A percentile compares a stretch with the other conserved stretches of the same genome.
Evolutionary conservation across 1,140 invertebrate genomes (phyloP).

Genomic region (Batillaria attramentaria): DNA sequence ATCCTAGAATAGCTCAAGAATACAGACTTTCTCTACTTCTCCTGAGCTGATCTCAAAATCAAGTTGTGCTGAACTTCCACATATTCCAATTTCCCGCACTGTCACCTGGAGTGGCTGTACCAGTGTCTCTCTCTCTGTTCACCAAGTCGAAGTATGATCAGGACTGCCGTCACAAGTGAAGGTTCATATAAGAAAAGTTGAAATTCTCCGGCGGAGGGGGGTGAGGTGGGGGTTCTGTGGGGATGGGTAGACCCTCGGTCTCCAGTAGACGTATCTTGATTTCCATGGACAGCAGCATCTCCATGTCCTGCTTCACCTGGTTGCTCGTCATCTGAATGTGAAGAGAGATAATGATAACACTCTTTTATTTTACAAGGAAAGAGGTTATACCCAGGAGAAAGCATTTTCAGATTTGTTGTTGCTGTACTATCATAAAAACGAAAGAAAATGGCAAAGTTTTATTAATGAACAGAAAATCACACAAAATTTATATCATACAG

Average conservation of each 20-base stretch:
- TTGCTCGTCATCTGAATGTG: slow-evolving; percentile 90
- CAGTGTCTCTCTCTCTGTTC: too few relatives aligned
- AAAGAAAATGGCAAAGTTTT: too few relatives aligned
- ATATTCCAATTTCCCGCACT: background rate
- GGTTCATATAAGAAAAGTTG: slow-evolving; percentile 77
- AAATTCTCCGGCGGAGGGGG: slow-evolving; percentile 91
- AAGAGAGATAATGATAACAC: too few relatives aligned
- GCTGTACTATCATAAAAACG: too few relatives aligned
- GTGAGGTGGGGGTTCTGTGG: slow-evolving; percentile 90
- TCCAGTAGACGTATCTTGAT: slow-evolving; percentile 94
- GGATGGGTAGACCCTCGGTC: slow-evolving; percentile 94
- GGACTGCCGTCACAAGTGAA: slow-evolving; percentile 20
- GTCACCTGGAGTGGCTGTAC: too few relatives aligned
- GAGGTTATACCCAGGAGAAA: too few relatives aligned
- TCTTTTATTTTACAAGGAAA: too few relatives aligned
- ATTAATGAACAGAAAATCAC: too few relatives aligned
- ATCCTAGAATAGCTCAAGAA: background rate
- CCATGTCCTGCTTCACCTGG: slow-evolving; percentile 90
- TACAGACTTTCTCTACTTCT: background rate
- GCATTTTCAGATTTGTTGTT: too few relatives aligned
- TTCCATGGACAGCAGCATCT: slow-evolving; percentile 95
- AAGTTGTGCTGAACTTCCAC: background rate
- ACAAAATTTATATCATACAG: too few relatives aligned
- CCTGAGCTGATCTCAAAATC: background rate
- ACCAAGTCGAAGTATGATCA: background rate